These are phyloP conservation scores for Lucinisca nassula DNA, from an alignment of 2,888 invertebrate species.

Conservation along the genomic window DNA sequence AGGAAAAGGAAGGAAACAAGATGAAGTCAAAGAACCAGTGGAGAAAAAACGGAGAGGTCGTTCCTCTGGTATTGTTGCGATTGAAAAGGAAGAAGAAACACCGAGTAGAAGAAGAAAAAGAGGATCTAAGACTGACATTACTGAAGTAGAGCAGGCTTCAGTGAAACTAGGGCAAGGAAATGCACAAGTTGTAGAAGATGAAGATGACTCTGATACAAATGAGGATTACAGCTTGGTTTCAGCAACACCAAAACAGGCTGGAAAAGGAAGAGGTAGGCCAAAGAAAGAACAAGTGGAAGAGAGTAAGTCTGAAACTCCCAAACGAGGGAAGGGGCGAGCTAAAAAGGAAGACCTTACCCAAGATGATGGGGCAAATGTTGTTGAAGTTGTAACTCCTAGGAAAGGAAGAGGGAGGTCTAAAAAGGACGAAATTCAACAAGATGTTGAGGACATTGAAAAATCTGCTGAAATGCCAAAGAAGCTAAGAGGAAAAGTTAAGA, in stretches of 20 bases:
- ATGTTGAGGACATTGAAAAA: constrained; percentile 51
- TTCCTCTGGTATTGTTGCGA: constrained; percentile 27
- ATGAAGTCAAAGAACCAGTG: constrained; percentile 27
- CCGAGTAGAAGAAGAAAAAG: constrained; percentile 44
- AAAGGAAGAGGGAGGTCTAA: constrained; percentile 58
- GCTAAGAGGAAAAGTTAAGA: constrained; percentile 43
- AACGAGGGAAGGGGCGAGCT: constrained; percentile 63
- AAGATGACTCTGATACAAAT: constrained; percentile 30
- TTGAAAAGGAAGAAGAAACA: constrained; percentile 48
- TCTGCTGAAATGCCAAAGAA: constrained; percentile 41
- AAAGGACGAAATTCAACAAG: constrained; percentile 31
- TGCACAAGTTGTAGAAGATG: constrained; percentile 40
- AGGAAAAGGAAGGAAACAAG: constrained; percentile 4
- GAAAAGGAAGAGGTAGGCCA: constrained; percentile 65
- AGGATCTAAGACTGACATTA: constrained; percentile 33
- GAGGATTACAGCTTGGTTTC: neutral
- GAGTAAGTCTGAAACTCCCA: constrained; percentile 11
- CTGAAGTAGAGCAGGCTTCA: constrained; percentile 17
- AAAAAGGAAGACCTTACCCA: constrained; percentile 59
- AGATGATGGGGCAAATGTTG: constrained; percentile 18
- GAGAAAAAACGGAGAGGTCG: constrained; percentile 12
- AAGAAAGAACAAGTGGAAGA: constrained; percentile 64
- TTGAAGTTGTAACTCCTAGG: constrained; percentile 44
- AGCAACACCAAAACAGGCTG: neutral
- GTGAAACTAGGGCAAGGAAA: constrained; percentile 26